Evolutionary conservation across 2,797 vertebrate genomes (phyloP), one percentile per base, ranked within the genome.

Genomic region (Bovichtus diacanthus): DNA sequence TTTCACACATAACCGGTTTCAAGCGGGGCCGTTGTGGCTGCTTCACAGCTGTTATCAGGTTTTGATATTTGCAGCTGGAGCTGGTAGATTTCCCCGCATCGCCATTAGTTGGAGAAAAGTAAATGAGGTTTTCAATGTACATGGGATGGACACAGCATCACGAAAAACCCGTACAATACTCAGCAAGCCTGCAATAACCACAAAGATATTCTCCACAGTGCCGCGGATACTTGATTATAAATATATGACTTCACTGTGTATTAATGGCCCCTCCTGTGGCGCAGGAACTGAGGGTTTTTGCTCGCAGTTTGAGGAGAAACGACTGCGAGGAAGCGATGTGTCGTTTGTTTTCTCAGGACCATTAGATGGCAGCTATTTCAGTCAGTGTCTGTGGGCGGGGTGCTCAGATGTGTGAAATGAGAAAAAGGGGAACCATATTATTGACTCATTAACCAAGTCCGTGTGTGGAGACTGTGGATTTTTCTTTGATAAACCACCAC

Each of bases 361-460:
- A 72, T 90, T 90, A 87, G 76, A 79, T 41, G 47, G 83, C 84
- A 77, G 89, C 84, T 89, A 90, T 90, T 90, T 87, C 81, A 58
- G 86, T 83, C 70, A 0, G 49, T 9, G 6, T 76, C 71, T 83
- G 89, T 91, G 83, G 86, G 87, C 43, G 81, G 59, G 65, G 72
- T 12, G 76, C 78, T 90, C 87, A 67, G 27, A 89, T 70, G 86
- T 90, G 90, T 91, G 87, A 90, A 90, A 87, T 77, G 78, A 89
- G 85, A 78, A 73, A 58, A 83, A 41, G 76, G 64, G 72, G 79
- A 81, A 81, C 46, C 79, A 74, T 84, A 67, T 84, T 78, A 83
- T 67, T 74, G 81, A 85, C 70, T 92, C 85, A 83, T 91, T 90
- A 88, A 83, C 44, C 36, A 15, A 36, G 62, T 58, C 53, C 6